phyloP scores from a whole-genome alignment of 2,113 vertebrate species.

The Aptenodytes forsteri region DNA sequence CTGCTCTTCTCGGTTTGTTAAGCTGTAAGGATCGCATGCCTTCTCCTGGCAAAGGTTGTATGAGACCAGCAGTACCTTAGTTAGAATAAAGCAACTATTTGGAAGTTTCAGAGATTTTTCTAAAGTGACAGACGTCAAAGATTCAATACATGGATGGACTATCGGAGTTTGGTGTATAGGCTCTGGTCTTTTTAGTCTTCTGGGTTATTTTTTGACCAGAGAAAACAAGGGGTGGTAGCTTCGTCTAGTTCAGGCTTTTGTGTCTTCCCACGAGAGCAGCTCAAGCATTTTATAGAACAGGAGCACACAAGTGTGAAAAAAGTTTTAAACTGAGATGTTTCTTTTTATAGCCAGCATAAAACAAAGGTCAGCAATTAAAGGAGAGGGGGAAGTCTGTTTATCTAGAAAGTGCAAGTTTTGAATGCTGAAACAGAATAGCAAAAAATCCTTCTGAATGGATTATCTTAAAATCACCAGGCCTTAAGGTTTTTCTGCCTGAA shows the following conservation, averaged over 20 bases:
- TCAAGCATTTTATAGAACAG: neutral
- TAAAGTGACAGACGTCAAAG: neutral
- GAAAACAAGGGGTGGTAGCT: neutral
- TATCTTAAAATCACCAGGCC: neutral
- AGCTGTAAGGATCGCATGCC: neutral
- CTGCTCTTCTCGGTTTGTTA: neutral
- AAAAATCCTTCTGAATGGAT: neutral
- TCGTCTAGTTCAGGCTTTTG: neutral
- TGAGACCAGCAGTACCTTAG: neutral
- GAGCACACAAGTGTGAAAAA: neutral
- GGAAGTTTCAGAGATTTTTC: neutral
- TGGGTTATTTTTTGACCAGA: neutral
- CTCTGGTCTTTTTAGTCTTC: neutral
- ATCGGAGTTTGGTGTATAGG: neutral
- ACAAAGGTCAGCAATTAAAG: neutral
- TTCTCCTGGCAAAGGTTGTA: constrained; percentile 24
- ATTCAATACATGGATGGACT: neutral
- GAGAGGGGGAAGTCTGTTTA: neutral
- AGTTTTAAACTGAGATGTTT: neutral
- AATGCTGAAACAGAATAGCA: neutral
- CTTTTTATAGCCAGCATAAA: neutral
- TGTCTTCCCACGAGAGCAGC: neutral
- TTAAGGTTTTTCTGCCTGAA: neutral
- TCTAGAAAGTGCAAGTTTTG: neutral
- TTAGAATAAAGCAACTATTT: neutral